Base-by-base conservation (phyloP, 2,888 invertebrate genomes). In the Bimastos eiseni region DNA sequence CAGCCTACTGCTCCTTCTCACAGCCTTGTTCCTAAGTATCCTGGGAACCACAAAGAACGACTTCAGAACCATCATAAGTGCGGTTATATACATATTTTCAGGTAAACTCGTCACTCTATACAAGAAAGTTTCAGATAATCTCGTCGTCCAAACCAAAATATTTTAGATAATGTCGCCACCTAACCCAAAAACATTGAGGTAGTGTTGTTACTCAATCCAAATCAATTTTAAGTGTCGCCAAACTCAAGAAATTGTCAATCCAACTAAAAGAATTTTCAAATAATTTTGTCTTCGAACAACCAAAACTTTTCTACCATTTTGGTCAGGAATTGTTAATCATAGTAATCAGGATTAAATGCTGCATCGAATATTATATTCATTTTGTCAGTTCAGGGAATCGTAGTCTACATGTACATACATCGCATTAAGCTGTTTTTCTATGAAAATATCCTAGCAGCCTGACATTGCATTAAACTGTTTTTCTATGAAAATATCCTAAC, bases 51-150 rank as follows among this genome's bases (percentile, higher is more conserved):
- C 94, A 49, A 92, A 93, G 36, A 92, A 93, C 89, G 94, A 94
- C 92, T 93, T 93, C 90, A 94, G 93, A 91, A 94, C 94, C 0
- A 93, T 94, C 15, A 90, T 94, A n/a, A 93, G 94, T 38, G 94
- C 94, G 70, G 94, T 94, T 13, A 92, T 94, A 36, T 94, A 93
- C 89, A 93, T 94, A 13, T 92, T 94, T 38, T 93, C 94, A 91
- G 94, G 94, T 94, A 93, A 92, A 90, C 5, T 17, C 11, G 37
- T 1, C 15, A 33, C 36, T 19, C 0, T 30, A 36, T 5, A 36
- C 34, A 11, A 24, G 30, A 88, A 11, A 21, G 11, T 37, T 36
- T 37, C 83, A 36, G 36, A 88, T 83, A 70, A 24, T 55, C 55
- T 55, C 44, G 44, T 44, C 6, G 17, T 19, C 44, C 19, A 44